Evolutionary conservation across 2,888 invertebrate genomes (phyloP).

Genomic region (Pachydiplax longipennis): DNA sequence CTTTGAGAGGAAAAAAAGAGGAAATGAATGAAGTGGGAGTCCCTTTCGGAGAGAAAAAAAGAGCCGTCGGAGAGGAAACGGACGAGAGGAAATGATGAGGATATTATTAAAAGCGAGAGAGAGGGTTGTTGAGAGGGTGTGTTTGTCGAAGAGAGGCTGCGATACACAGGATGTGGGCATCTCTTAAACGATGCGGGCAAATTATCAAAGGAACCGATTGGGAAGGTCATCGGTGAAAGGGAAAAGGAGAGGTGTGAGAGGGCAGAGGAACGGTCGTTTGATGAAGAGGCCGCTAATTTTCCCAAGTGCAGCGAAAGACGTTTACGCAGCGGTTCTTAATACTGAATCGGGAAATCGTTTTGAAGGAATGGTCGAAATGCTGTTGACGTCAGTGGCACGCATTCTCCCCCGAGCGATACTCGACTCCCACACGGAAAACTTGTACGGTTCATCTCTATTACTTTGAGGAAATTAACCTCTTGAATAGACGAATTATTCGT

Average conservation of each 20-base stretch:
- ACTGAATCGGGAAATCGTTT: too few species aligned
- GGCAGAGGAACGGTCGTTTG: background rate
- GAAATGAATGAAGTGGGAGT: background rate
- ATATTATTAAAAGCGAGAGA: background rate
- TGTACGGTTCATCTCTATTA: too few species aligned
- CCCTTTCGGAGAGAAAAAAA: background rate
- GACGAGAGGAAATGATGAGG: background rate
- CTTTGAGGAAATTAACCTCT: too few species aligned
- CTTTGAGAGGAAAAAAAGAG: background rate
- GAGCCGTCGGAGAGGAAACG: background rate
- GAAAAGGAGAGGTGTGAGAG: background rate
- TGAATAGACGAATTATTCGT: too few species aligned
- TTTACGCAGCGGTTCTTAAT: too few species aligned
- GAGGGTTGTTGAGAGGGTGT: background rate
- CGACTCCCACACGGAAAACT: too few species aligned
- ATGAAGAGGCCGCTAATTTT: too few species aligned
- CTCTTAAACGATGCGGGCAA: background rate
- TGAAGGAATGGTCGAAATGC: too few species aligned
- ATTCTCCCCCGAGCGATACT: too few species aligned
- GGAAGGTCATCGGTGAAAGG: background rate
- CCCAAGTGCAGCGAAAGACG: too few species aligned
- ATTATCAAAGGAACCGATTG: background rate
- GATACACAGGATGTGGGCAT: background rate
- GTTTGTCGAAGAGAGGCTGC: background rate
- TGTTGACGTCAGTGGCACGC: too few species aligned